A percentile compares a stretch with the other conserved stretches of the same genome.
Evolutionary conservation across 2,113 vertebrate species (phyloP).

Genomic region (Gnathonemus echidnorhynchus): DNA sequence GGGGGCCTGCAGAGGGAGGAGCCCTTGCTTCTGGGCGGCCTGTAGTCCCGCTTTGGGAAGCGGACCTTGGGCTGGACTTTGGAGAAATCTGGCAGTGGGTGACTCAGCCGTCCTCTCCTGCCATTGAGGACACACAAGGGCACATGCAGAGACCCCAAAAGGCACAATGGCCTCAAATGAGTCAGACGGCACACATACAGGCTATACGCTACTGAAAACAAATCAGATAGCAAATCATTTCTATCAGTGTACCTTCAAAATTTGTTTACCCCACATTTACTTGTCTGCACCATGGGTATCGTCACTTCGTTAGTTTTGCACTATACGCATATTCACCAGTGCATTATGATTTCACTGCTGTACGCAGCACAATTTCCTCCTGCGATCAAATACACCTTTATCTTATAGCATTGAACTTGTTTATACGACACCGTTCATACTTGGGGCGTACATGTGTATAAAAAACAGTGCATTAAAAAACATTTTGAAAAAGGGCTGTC

Average conservation of each 20-base stretch:
- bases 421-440: neutral
- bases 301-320: neutral
- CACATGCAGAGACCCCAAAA: neutral
- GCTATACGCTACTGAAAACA: neutral
- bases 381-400: neutral
- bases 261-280: neutral
- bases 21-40: conserved; percentile 62
- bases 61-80: conserved; percentile 75
- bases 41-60: conserved; percentile 72
- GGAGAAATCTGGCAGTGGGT: conserved; percentile 78
- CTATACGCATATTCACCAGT: neutral
- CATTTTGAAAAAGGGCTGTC: no score
- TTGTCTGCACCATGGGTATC: neutral
- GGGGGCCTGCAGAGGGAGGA: conserved; percentile 3
- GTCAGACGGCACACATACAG: neutral
- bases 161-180: neutral
- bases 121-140: neutral
- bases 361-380: neutral
- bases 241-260: neutral
- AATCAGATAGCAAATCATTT: neutral
- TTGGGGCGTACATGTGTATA: neutral
- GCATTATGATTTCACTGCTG: neutral
- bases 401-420: neutral
- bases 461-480: neutral
- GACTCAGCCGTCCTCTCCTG: conserved; percentile 62